Evolutionary conservation across 2,113 vertebrate species (phyloP).

Genomic region (Syngnathus typhle): DNA sequence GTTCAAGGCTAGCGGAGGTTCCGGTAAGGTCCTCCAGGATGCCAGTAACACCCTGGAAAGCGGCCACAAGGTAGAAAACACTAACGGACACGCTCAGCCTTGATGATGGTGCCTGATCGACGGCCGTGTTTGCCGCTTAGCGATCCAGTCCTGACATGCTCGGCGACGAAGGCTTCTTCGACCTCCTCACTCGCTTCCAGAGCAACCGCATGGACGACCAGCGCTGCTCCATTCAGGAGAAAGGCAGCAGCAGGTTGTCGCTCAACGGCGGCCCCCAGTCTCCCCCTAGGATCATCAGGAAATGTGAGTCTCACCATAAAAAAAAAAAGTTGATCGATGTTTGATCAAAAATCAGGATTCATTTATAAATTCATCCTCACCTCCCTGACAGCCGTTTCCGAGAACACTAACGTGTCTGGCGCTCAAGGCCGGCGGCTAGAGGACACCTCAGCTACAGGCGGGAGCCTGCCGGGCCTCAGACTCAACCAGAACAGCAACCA

Average conservation of each 20-base stretch:
- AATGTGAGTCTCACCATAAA: slow-evolving; percentile 68
- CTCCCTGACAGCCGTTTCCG: slow-evolving; percentile 68
- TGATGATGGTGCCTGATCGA: neutral
- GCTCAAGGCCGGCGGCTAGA: slow-evolving; percentile 79
- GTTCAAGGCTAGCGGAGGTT: slow-evolving; percentile 69
- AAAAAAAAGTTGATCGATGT: no score
- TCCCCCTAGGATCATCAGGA: slow-evolving; percentile 70
- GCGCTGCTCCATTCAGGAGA: slow-evolving; percentile 78
- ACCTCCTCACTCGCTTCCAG: slow-evolving; percentile 91
- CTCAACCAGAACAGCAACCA: slow-evolving; percentile 67
- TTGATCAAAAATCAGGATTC: neutral
- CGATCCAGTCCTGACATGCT: slow-evolving; percentile 73
- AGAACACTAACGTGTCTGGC: slow-evolving; percentile 69
- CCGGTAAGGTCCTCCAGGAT: slow-evolving; percentile 86
- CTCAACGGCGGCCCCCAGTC: slow-evolving; percentile 54
- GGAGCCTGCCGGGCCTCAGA: slow-evolving; percentile 79
- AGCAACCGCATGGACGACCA: slow-evolving; percentile 98
- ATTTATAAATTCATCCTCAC: neutral
- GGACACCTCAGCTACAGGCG: slow-evolving; percentile 71
- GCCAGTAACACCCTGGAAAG: slow-evolving; percentile 82
- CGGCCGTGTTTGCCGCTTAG: slow-evolving; percentile 50
- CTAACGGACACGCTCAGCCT: neutral
- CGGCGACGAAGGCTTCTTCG: slow-evolving; percentile 93
- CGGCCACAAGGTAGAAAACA: slow-evolving; percentile 76
- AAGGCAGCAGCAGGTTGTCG: slow-evolving; percentile 61